Evolutionary conservation across 2,113 vertebrate species (phyloP).

Genomic region (Micronycteris hirsuta): DNA sequence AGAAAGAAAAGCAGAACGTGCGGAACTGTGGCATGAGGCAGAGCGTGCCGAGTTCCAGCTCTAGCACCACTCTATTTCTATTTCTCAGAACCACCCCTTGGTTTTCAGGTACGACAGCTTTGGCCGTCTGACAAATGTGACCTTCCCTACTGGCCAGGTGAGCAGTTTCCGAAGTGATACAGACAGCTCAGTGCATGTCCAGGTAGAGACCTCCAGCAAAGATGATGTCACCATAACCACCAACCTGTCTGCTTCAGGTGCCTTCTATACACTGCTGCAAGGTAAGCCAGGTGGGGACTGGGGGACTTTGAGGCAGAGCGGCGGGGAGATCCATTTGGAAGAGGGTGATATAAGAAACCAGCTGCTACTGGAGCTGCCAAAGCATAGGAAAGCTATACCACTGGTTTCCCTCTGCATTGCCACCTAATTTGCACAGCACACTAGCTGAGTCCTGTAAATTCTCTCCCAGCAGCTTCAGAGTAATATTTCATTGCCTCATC

Average conservation of each 20-base stretch:
- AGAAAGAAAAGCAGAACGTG: not conserved
- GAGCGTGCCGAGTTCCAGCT: not conserved
- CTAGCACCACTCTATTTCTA: not conserved
- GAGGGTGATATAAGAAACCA: not conserved
- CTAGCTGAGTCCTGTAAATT: not conserved
- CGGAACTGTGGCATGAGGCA: not conserved
- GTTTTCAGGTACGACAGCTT: constrained; percentile 92
- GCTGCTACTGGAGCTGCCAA: not conserved
- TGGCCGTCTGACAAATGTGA: constrained; percentile 96
- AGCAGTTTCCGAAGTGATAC: constrained; percentile 94
- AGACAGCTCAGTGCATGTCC: constrained; percentile 92
- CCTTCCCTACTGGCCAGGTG: constrained; percentile 95
- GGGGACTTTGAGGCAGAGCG: not conserved
- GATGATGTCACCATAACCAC: constrained; percentile 97
- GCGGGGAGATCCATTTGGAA: not conserved
- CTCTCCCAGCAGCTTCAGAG: not conserved
- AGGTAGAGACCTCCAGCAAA: constrained; percentile 94
- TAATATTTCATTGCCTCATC: constrained; percentile 39
- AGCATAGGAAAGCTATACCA: not conserved
- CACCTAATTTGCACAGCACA: not conserved
- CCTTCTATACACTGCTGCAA: constrained; percentile 97
- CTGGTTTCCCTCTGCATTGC: not conserved
- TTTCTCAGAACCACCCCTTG: constrained; percentile 37
- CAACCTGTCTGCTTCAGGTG: constrained; percentile 95
- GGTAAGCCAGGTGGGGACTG: constrained; percentile 79